Evolutionary conservation across 1,140 invertebrate species (phyloP), one percentile per base, ranked within the genome.

Genomic region (Metopolophium dirhodum): DNA sequence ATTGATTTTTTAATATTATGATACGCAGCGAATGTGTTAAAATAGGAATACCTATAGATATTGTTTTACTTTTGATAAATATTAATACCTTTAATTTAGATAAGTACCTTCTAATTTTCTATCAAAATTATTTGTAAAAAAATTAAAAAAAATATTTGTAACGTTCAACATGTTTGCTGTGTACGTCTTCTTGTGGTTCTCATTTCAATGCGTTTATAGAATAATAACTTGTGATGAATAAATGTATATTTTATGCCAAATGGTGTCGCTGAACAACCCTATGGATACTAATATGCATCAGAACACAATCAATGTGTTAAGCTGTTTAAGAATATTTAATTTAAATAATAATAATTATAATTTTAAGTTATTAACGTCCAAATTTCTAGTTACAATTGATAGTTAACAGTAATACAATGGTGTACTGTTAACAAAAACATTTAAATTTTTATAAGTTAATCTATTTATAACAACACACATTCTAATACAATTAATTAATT

Each of bases 331-430:
- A 51, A 20, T 88, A 49, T 35, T 87, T 88, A 88, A 88, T 51
- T 51, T 88, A 14, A 87, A 47, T n/a, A n/a, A 89, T 37, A 35
- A 37, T 54, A 89, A 54, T 54, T 22, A 7, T 8, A n/a, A 88
- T 88, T 86, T 47, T 20, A 51, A 89, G 87, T 89, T 89, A 54
- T 89, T 35, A 89, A 89, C n/a, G 87, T 89, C 87, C 87, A 89
- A 88, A 89, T 18, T 23, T 89, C 87, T 89, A 89, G 87, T 89
- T 89, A 89, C 49, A 89, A 89, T 51, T 88, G 8, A 7, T 30
- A n/a, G 30, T 49, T 87, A 87, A 51, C 47, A 51, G 3, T n/a
- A 47, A 18, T 87, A n/a, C 18, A 51, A 18, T 49, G 45, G 18
- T 35, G 18, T n/a, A 87, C 26, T 87, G 30, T 47, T 8, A 87